A percentile compares a stretch with the other conserved stretches of the same genome.
phyloP scores from a whole-genome alignment of 2,888 invertebrate species.

The Ceratothoa steindachneri region DNA sequence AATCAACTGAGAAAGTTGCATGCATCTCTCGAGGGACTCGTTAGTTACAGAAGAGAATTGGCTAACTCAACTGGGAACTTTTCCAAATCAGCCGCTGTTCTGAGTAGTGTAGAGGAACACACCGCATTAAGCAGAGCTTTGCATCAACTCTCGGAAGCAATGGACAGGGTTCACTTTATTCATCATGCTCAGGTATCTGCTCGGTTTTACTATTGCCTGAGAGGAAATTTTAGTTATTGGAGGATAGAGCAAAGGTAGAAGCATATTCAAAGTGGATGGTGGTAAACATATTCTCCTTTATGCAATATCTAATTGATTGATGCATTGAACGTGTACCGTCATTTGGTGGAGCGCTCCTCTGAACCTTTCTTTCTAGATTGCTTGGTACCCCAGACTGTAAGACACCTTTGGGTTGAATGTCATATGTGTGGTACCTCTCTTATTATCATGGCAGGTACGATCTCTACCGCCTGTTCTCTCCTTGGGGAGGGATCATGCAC shows the following conservation, averaged over 20 bases:
- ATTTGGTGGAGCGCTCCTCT: too few relatives aligned
- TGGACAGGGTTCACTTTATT: conserved; percentile 60
- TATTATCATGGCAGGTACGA: too few relatives aligned
- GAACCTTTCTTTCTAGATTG: too few relatives aligned
- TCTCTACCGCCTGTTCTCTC: too few relatives aligned
- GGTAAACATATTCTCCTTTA: too few relatives aligned
- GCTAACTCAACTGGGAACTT: conserved; percentile 73
- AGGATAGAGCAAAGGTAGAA: too few relatives aligned
- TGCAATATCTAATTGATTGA: too few relatives aligned
- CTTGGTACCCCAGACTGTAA: too few relatives aligned
- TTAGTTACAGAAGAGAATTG: conserved; percentile 78
- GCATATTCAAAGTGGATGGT: too few relatives aligned
- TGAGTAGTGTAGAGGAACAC: conserved; percentile 89
- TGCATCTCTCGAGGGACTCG: conserved; percentile 79
- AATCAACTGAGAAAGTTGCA: conserved; percentile 79
- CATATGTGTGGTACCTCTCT: not conserved
- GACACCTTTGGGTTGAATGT: not conserved
- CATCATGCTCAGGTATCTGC: conserved; percentile 44
- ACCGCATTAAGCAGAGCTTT: conserved; percentile 83
- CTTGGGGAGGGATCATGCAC: too few relatives aligned
- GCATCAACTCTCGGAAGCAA: conserved; percentile 81
- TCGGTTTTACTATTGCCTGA: too few relatives aligned
- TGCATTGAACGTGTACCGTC: too few relatives aligned
- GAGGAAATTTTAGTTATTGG: not conserved
- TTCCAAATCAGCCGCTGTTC: conserved; percentile 79